Base-by-base conservation (phyloP, 2,113 vertebrate genomes). In the Esox niger region DNA sequence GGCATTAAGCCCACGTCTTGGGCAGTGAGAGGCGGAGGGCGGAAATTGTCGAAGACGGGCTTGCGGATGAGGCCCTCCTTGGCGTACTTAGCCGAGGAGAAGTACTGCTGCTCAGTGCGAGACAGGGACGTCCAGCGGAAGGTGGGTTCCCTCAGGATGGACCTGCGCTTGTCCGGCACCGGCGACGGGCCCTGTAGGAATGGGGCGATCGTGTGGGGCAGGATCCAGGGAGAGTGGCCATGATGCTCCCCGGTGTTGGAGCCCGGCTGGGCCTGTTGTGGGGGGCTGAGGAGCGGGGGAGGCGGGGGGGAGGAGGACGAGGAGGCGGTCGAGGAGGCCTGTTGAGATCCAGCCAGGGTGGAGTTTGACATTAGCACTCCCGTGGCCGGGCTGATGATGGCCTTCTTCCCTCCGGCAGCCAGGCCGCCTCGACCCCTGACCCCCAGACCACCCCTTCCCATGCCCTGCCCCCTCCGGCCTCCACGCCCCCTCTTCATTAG, bases 51-150 rank as follows among this genome's bases (percentile, higher is more conserved):
- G 59, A 99, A 99, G 74, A 98, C 90, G 0, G 97, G 97, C 82
- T 98, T 98, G 68, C 97, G 94, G 66, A 99, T 99, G 26, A 99
- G 96, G 70, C 97, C 97, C 88, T 98, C 97, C 93, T 98, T 99
- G 92, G 97, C 97, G 75, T 98, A 99, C 83, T 98, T 99, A 64
- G 97, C 97, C 68, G 96, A 98, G 67, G 97, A 99, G 85, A 98
- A 98, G 89, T 94, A 98, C 76, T 94, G 95, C 3, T 94, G 94
- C 66, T 95, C 95, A 5, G 94, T 90, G 70, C 95, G 88, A 69
- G 95, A 93, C 62, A 94, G 85, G 2, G 97, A 98, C 20, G 93
- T 98, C 97, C 97, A 99, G 64, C 95, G 91, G 66, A 99, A 99
- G 0, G 96, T 99, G 0, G 97, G 97, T 77, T 99, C 94, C 46